Percentiles rank a stretch among this genome's conserved stretches.
Conservation (phyloP, 1,140 invertebrate genomes). For the Trichonephila clavata region DNA sequence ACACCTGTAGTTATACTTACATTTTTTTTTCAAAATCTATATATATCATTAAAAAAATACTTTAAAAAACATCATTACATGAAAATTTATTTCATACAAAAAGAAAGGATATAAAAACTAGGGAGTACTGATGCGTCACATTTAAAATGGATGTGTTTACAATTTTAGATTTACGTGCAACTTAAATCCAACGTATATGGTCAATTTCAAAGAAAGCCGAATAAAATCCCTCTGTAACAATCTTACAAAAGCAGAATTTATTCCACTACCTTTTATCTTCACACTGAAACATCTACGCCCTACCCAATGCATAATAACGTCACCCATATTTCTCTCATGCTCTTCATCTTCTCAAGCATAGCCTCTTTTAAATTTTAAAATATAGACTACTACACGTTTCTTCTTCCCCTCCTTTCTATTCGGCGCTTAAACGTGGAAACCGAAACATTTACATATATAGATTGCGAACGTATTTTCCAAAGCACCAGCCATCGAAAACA, state of each 20-base stretch:
- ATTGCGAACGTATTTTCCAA: conserved; percentile 30
- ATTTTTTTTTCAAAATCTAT: too few species aligned
- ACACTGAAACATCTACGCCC: not conserved
- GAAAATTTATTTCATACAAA: too few species aligned
- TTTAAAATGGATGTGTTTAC: too few species aligned
- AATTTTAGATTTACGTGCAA: not conserved
- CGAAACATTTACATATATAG: conserved; percentile 46
- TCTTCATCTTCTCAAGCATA: conserved; percentile 2
- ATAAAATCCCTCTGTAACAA: not conserved
- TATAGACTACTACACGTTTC: conserved; percentile 32
- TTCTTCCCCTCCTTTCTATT: not conserved
- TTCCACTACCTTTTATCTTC: not conserved
- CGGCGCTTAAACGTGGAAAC: not conserved
- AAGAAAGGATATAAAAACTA: too few species aligned
- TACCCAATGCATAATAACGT: conserved; percentile 36
- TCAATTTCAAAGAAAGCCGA: not conserved
- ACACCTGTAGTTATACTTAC: too few species aligned
- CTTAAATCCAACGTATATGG: not conserved
- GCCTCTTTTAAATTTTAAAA: conserved; percentile 47
- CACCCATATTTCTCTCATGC: conserved; percentile 4
- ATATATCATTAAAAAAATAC: too few species aligned
- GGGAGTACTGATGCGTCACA: too few species aligned
- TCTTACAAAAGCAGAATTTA: not conserved
- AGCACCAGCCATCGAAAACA: not conserved
- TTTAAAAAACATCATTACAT: too few species aligned